Conservation (phyloP, 1,140 invertebrate genomes). For the Drosophila watanabei region DNA sequence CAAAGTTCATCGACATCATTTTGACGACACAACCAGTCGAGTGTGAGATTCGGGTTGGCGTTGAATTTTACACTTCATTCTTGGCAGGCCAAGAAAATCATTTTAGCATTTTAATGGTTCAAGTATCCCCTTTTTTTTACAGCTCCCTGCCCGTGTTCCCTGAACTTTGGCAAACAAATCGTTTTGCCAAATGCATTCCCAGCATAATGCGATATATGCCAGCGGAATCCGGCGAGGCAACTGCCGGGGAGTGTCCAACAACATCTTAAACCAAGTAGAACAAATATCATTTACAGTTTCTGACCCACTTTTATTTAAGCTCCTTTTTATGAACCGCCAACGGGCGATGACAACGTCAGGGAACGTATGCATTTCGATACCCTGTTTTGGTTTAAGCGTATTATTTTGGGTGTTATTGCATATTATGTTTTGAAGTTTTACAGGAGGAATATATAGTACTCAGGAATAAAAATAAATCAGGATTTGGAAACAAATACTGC, state of each 20-base stretch:
- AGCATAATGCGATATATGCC: constrained; percentile 45
- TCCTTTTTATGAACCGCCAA: constrained; percentile 71
- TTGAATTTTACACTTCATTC: constrained; percentile 56
- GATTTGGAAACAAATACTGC: no score
- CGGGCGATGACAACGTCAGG: constrained; percentile 48
- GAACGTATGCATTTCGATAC: constrained; percentile 61
- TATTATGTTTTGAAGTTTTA: neutral
- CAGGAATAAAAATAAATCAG: neutral
- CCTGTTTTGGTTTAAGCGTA: neutral
- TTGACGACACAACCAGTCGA: constrained; percentile 47
- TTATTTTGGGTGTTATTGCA: neutral
- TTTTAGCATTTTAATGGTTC: constrained; percentile 59
- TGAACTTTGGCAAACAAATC: constrained; percentile 51
- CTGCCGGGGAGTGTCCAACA: constrained; percentile 50
- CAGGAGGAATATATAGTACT: neutral
- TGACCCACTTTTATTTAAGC: constrained; percentile 80
- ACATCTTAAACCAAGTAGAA: constrained; percentile 83
- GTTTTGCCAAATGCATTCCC: constrained; percentile 47
- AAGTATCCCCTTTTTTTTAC: constrained; percentile 23
- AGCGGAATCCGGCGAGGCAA: constrained; percentile 12
- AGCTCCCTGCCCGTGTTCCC: neutral
- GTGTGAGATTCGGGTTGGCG: constrained; percentile 62
- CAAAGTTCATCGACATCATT: constrained; percentile 74
- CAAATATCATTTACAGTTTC: constrained; percentile 83
- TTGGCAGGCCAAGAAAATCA: constrained; percentile 14